These are phyloP conservation scores for Cyanoramphus novaezelandiae DNA, from an alignment of 2,113 vertebrate species.

Conservation along the genomic window DNA sequence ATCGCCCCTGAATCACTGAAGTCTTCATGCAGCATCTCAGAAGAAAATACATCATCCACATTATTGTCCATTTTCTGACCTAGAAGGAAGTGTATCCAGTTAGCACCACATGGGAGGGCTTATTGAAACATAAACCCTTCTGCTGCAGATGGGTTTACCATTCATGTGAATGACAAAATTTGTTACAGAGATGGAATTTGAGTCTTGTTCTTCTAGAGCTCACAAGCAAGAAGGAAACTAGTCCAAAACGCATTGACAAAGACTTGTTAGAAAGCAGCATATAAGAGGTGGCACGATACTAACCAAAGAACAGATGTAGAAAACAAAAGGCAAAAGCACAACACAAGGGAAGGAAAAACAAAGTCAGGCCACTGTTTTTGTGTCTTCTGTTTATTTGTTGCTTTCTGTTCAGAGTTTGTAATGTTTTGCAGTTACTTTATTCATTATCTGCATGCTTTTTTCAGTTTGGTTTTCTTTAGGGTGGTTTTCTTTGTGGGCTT, in stretches of 20 bases:
- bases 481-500: not conserved
- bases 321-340: not conserved
- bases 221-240: not conserved
- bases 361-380: not conserved
- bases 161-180: not conserved
- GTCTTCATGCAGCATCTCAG: conserved; percentile 19
- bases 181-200: rapidly evolving
- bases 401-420: not conserved
- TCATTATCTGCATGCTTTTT: not conserved
- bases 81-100: not conserved
- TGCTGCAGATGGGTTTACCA: not conserved
- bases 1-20: conserved; percentile 56
- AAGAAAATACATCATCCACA: not conserved
- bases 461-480: not conserved
- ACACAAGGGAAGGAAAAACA: rapidly evolving
- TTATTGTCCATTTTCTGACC: not conserved
- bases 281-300: rapidly evolving
- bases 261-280: not conserved
- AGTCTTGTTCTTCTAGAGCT: not conserved
- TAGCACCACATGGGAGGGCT: not conserved
- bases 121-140: not conserved
- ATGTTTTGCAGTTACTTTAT: not conserved
- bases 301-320: not conserved
- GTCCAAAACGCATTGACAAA: not conserved
- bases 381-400: not conserved